phyloP scores from a whole-genome alignment of 1,140 invertebrate genomes.

The Gonatopus flavifemur region DNA sequence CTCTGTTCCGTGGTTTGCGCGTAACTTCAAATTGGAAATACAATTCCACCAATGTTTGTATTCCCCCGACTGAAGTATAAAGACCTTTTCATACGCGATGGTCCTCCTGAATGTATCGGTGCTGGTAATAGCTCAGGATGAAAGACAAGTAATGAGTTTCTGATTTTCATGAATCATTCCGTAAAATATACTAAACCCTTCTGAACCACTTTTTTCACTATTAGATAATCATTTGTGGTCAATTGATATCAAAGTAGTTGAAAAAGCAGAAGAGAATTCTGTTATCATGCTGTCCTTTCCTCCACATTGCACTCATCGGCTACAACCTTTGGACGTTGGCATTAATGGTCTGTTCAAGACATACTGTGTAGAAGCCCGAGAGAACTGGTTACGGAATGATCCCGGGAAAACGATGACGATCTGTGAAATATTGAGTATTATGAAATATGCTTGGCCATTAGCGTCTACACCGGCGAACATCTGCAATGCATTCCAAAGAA shows the following conservation, averaged over 20 bases:
- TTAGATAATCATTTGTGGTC: conserved; percentile 41
- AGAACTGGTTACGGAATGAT: background rate
- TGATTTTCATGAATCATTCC: too few relatives aligned
- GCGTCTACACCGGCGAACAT: conserved; percentile 24
- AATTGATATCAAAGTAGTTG: conserved; percentile 15
- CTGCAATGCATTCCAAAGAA: conserved; percentile 22
- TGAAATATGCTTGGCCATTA: conserved; percentile 20
- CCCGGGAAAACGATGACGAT: conserved; percentile 30
- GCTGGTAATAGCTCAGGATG: conserved; percentile 30
- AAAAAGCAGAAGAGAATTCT: conserved; percentile 22
- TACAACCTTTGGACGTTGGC: conserved; percentile 31
- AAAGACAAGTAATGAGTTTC: conserved; percentile 23
- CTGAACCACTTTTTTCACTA: conserved; percentile 34
- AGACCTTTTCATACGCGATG: conserved; percentile 26
- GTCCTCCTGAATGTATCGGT: conserved; percentile 40
- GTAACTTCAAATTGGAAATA: conserved; percentile 39
- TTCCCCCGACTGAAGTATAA: conserved; percentile 32
- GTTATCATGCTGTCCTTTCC: conserved; percentile 30
- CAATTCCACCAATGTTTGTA: conserved; percentile 38
- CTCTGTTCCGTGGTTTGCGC: too few relatives aligned
- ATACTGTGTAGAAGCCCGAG: background rate
- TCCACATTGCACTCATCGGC: too few relatives aligned
- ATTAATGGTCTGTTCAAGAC: conserved; percentile 45
- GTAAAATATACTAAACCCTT: conserved; percentile 26
- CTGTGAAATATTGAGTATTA: conserved; percentile 12